Evolutionary conservation across 2,888 invertebrate species (phyloP), one percentile per base, ranked within the genome.

Genomic region (Ptychoptera albimana): DNA sequence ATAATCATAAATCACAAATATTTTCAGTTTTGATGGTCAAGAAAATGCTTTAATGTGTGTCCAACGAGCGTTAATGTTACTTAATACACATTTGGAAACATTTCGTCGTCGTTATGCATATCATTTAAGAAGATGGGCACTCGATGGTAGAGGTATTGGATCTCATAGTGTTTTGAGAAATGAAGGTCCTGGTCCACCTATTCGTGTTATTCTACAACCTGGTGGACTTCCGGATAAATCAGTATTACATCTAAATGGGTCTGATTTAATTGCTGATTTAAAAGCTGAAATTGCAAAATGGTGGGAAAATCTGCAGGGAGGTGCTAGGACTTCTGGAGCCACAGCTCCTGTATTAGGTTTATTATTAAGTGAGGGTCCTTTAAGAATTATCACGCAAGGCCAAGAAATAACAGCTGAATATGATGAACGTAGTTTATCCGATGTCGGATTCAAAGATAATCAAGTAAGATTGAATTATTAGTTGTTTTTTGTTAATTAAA

Each of bases 281-380:
- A 71, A 93, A 49, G 93, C 93, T 1, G 93, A 93, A 70, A 88
- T 93, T 45, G 86, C 88, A n/a, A 82, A 86, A 51, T 93, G 92
- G 92, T 92, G 91, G 86, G 89, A 91, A 63, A 71, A 71, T 47
- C 50, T 70, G 12, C 69, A 70, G 49, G 57, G 57, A 37, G 59
- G 61, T 57, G 57, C 56, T 2, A 54, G 52, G 40, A 53, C 53
- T 42, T 59, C 60, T 14, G 62, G 59, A 2, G 55, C 61, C 37
- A 57, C 62, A 29, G 67, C 67, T 9, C 77, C 75, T 2, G 79
- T 75, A 31, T 65, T 77, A 44, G 81, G 75, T 12, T 67, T 84
- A 3, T 64, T 86, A 29, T 66, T 86, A 0, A 81, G 80, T 2
- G 87, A 88, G 54, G 88, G 87, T 0, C 87, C 88, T 1, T 75